Conservation (phyloP, 2,113 vertebrate genomes). For the Halcyon senegalensis region DNA sequence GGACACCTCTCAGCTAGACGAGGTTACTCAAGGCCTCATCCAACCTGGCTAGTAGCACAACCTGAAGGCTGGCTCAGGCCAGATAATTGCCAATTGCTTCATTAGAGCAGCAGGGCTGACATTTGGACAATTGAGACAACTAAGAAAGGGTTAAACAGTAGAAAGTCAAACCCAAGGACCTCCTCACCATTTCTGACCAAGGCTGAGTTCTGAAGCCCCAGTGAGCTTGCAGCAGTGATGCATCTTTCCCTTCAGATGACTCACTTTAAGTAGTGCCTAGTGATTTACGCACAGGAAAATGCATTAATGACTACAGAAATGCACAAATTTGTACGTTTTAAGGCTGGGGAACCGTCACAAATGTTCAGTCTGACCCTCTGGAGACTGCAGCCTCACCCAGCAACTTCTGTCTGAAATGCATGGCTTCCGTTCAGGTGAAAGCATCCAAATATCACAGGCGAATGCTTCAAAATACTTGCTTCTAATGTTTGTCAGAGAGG, state of each 20-base stretch:
- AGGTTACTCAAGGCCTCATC: no score
- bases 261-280: slow-evolving; percentile 5
- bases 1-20: no score
- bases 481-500: neutral
- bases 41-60: neutral
- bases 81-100: neutral
- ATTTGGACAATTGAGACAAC: neutral
- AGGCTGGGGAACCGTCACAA: neutral
- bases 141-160: neutral
- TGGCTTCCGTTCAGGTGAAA: neutral
- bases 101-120: neutral
- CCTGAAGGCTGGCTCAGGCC: neutral
- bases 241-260: slow-evolving; percentile 34
- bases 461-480: neutral
- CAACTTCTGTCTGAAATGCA: neutral
- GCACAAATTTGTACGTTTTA: accelerated
- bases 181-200: neutral
- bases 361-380: neutral
- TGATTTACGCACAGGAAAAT: slow-evolving; percentile 23
- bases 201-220: neutral
- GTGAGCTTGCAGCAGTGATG: neutral
- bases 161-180: neutral
- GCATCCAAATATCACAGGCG: neutral
- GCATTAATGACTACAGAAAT: neutral
- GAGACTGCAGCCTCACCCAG: slow-evolving; percentile 42